Evolutionary conservation across 2,888 invertebrate genomes (phyloP), one percentile per base, ranked within the genome.

Genomic region (Cosmopolites sordidus): DNA sequence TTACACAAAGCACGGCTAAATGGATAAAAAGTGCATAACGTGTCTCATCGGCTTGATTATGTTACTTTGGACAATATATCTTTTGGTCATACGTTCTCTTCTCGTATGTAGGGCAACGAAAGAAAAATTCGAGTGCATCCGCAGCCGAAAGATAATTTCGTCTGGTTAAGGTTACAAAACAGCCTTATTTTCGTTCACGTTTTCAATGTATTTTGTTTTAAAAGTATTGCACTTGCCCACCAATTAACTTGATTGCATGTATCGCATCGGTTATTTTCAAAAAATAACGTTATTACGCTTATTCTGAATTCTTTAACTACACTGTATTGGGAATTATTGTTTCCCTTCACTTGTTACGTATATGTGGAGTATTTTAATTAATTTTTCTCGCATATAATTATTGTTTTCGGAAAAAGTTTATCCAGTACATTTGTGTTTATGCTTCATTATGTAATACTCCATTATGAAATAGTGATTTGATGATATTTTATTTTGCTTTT

Each of bases 141-240:
- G 49, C 43, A 46, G 51, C 52, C 49, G 45, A 55, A 41, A 54
- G 55, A 58, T 58, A 55, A 55, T 49, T 58, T 54, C 33, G 58
- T 55, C 51, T 58, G 58, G 51, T 55, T 44, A 48, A 54, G 43
- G 57, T 58, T 58, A 58, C 58, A 54, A 58, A 58, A 58, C 51
- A 51, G 41, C 48, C 54, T 58, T 54, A 22, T 44, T 51, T 48
- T 51, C 48, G 50, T 54, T 53, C 56, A 53, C 53, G 53, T 47
- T 57, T 51, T 48, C 47, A 40, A 44, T 47, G 48, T 44, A 56
- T 42, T 51, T 43, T 51, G 48, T 38, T 45, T 47, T 48, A 45
- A 56, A 56, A 51, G 42, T 51, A 51, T 51, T 43, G 48, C 52
- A 43, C 43, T 51, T 39, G 48, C 45, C 29, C 42, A 41, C 49